Evolutionary conservation across 2,797 vertebrate species (phyloP).

Genomic region (Eulemur mongoz): DNA sequence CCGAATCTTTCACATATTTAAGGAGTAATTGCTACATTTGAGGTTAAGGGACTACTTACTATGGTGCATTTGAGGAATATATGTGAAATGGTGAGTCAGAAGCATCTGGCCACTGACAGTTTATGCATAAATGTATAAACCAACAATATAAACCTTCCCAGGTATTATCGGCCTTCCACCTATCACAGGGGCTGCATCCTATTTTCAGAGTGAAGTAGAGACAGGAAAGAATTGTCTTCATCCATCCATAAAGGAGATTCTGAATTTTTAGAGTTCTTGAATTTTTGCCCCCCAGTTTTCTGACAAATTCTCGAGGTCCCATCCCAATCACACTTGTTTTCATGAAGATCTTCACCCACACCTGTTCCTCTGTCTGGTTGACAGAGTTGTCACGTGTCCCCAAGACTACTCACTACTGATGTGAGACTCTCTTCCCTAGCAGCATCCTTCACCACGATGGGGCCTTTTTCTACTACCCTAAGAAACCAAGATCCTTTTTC

Average conservation of each 20-base stretch:
- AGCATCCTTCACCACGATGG: not conserved
- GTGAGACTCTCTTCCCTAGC: not conserved
- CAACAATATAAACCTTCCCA: slow-evolving; percentile 61
- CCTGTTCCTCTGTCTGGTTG: not conserved
- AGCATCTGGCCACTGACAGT: slow-evolving; percentile 38
- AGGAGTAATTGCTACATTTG: slow-evolving; percentile 39
- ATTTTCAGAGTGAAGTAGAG: slow-evolving; percentile 67
- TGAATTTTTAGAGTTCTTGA: slow-evolving; percentile 4
- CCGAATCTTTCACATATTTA: slow-evolving; percentile 46
- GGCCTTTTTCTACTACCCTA: not conserved
- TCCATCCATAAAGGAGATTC: not conserved
- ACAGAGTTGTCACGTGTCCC: not conserved
- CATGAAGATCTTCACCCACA: not conserved
- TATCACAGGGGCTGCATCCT: slow-evolving; percentile 70
- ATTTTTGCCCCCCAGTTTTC: not conserved
- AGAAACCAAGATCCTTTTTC: not conserved
- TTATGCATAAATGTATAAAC: slow-evolving; percentile 61
- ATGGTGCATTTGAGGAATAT: slow-evolving; percentile 47
- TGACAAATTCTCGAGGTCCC: not conserved
- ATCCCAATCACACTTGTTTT: not conserved
- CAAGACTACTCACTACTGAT: not conserved
- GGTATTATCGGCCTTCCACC: slow-evolving; percentile 65
- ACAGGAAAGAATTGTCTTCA: slow-evolving; percentile 34
- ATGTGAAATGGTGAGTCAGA: slow-evolving; percentile 55
- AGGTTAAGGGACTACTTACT: slow-evolving; percentile 50